A percentile compares a stretch with the other conserved stretches of the same genome.
These are phyloP conservation scores for Agrotis ipsilon DNA, from an alignment of 2,888 invertebrate species.

Conservation along the genomic window DNA sequence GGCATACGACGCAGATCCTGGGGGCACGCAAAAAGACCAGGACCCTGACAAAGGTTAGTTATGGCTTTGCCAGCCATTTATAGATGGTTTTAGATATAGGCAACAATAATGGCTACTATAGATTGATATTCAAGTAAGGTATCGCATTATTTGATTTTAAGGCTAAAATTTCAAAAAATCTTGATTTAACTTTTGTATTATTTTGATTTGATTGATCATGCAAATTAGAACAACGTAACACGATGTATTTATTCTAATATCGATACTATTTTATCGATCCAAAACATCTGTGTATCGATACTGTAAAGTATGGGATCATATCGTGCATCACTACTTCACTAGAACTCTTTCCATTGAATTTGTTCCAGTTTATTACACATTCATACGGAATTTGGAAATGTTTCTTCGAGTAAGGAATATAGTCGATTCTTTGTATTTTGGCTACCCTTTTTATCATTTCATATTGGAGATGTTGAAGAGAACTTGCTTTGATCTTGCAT, in stretches of 20 bases:
- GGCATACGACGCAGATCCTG: no score
- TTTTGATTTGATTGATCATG: background rate
- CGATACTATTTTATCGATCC: background rate
- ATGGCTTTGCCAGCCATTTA: no score
- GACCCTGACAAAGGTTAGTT: no score
- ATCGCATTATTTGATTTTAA: background rate
- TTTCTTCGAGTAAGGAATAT: conserved; percentile 10
- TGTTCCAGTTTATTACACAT: conserved; percentile 33
- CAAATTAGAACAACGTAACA: background rate
- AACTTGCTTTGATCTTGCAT: conserved; percentile 14
- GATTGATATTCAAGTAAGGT: background rate
- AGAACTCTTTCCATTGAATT: conserved; percentile 18
- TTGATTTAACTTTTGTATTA: background rate
- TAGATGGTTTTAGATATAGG: no score
- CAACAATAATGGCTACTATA: no score
- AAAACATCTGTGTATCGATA: background rate
- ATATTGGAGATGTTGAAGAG: background rate
- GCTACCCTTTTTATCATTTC: conserved; percentile 20
- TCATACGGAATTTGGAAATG: conserved; percentile 19
- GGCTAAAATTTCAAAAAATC: background rate
- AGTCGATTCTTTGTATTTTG: background rate
- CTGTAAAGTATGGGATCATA: background rate
- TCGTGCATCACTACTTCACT: background rate
- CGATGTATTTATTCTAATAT: background rate
- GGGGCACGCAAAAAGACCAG: no score